A percentile compares a stretch with the other conserved stretches of the same genome.
These are phyloP conservation scores for Nerophis lumbriciformis DNA, from an alignment of 2,113 vertebrate species.

Conservation along the genomic window DNA sequence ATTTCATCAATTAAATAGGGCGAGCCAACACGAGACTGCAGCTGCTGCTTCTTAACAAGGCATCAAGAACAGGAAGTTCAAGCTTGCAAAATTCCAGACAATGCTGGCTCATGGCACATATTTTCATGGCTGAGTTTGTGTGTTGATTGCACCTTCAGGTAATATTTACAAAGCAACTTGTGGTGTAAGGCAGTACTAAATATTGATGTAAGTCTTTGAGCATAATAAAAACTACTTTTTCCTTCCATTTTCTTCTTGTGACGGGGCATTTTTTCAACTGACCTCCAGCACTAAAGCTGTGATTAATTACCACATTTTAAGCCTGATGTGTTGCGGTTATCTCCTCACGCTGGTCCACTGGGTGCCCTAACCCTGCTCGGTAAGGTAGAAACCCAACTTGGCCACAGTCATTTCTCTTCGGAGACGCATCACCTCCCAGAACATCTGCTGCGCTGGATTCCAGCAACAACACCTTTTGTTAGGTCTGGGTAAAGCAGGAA, in stretches of 20 bases:
- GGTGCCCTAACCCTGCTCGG: constrained; percentile 73
- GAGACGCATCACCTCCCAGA: constrained; percentile 91
- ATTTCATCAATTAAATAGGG: constrained; percentile 13
- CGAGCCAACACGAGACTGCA: constrained; percentile 3
- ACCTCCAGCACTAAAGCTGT: constrained; percentile 8
- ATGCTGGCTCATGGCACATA: neutral
- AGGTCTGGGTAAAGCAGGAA: neutral
- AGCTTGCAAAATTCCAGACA: neutral
- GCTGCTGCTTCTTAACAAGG: neutral
- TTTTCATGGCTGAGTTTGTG: neutral
- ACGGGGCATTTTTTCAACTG: constrained; percentile 15
- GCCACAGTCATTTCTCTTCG: constrained; percentile 91
- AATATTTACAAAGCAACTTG: neutral
- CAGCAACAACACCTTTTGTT: neutral
- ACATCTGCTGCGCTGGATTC: constrained; percentile 88
- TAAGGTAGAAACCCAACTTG: constrained; percentile 86
- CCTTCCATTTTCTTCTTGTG: constrained; percentile 4
- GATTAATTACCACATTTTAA: constrained; percentile 25
- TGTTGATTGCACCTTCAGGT: neutral
- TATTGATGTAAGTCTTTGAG: neutral
- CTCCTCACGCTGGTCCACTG: neutral
- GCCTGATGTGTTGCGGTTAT: constrained; percentile 2
- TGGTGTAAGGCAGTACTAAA: too few relatives aligned
- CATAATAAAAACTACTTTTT: neutral
- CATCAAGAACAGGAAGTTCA: too few relatives aligned